A percentile compares a stretch with the other conserved stretches of the same genome.
Evolutionary conservation across 2,797 vertebrate species (phyloP).

Genomic region (Crenichthys baileyi): DNA sequence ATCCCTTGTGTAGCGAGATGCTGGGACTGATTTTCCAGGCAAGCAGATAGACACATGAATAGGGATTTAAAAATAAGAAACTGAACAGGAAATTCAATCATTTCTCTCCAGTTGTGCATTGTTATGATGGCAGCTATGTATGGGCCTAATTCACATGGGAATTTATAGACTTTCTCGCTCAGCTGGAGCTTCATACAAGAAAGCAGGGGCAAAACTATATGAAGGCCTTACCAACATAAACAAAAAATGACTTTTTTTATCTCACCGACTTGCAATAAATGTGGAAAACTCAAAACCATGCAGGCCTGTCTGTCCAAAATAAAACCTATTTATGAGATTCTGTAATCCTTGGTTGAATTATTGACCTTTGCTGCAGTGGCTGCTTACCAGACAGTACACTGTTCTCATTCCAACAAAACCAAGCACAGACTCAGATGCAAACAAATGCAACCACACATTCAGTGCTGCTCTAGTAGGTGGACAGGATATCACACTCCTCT

Average conservation of each 20-base stretch:
- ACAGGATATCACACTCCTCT: conserved; percentile 44
- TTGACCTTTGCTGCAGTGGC: conserved; percentile 46
- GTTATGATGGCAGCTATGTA: conserved; percentile 35
- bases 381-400: conserved; percentile 6
- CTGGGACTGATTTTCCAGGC: conserved; percentile 31
- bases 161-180: conserved; percentile 49
- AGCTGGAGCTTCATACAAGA: conserved; percentile 39
- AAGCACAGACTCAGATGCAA: conserved; percentile 22
- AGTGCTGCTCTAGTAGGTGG: conserved; percentile 14
- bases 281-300: conserved; percentile 25
- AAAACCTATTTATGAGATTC: conserved; percentile 31
- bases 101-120: conserved; percentile 36
- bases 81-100: conserved; percentile 64
- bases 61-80: conserved; percentile 18
- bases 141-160: conserved; percentile 44
- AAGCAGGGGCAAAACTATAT: not conserved
- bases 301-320: conserved; percentile 17
- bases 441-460: conserved; percentile 20
- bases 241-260: not conserved
- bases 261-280: conserved; percentile 13
- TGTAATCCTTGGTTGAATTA: conserved; percentile 37
- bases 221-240: conserved; percentile 22
- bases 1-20: conserved; percentile 36
- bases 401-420: conserved; percentile 12
- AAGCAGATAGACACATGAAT: conserved; percentile 18